Conservation (phyloP, 2,797 vertebrate species). For the Acestrorhynchus altus region DNA sequence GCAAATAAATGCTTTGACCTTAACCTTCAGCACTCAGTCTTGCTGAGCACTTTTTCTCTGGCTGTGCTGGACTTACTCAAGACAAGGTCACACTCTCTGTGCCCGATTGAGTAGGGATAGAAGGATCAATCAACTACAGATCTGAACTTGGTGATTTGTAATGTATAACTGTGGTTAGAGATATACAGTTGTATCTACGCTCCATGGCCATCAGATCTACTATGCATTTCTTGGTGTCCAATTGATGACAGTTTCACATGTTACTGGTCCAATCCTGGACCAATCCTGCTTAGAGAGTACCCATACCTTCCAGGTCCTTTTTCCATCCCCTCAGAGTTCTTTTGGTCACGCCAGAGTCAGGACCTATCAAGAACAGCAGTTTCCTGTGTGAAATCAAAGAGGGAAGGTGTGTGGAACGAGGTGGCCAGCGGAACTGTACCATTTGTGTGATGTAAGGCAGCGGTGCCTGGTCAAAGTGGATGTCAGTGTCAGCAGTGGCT, state of each 20-base stretch:
- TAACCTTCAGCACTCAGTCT: conserved; percentile 55
- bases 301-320: not conserved
- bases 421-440: not conserved
- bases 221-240: no score
- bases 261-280: no score
- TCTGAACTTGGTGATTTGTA: not conserved
- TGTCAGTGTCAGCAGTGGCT: conserved; percentile 65
- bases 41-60: conserved; percentile 35
- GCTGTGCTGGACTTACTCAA: conserved; percentile 15
- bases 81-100: conserved; percentile 25
- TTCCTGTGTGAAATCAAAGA: conserved; percentile 29
- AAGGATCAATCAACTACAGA: not conserved
- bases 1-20: conserved; percentile 71
- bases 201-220: no score
- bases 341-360: conserved; percentile 1
- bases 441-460: conserved; percentile 58
- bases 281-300: no score
- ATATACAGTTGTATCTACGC: no score
- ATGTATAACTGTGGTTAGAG: not conserved
- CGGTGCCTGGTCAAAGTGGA: conserved; percentile 72
- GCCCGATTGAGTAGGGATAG: not conserved
- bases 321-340: not conserved
- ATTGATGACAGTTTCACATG: no score
- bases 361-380: not conserved
- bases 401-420: conserved; percentile 9